A percentile compares a stretch with the other conserved stretches of the same genome.
phyloP scores from a whole-genome alignment of 1,140 invertebrate genomes.

The Pogonognathellus flavescens region DNA sequence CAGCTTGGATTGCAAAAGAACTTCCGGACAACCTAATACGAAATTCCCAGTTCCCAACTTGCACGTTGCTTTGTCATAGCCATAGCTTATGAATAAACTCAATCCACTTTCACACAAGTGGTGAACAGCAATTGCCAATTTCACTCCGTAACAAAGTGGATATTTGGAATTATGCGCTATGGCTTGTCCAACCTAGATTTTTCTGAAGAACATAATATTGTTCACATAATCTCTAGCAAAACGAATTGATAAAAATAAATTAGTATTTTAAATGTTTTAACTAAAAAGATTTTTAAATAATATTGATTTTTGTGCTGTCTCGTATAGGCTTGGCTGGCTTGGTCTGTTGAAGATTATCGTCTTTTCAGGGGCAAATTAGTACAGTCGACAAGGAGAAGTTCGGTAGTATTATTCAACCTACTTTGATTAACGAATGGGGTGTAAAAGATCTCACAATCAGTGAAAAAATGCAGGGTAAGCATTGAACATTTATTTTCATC shows the following conservation, averaged over 20 bases:
- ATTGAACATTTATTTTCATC: neutral
- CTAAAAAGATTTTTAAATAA: no score
- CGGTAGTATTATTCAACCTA: constrained; percentile 75
- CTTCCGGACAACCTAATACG: constrained; percentile 69
- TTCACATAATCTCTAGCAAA: neutral
- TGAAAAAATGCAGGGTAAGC: constrained; percentile 5
- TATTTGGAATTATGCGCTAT: constrained; percentile 78
- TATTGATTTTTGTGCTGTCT: constrained; percentile 64
- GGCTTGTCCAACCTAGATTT: constrained; percentile 65
- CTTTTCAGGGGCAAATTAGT: constrained; percentile 85
- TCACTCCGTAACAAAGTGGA: constrained; percentile 81
- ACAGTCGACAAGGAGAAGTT: constrained; percentile 79
- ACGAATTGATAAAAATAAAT: neutral
- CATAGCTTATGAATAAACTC: constrained; percentile 79
- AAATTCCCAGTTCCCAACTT: constrained; percentile 69
- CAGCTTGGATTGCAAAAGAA: constrained; percentile 74
- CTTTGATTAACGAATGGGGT: constrained; percentile 72
- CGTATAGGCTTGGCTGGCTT: constrained; percentile 76
- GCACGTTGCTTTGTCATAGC: constrained; percentile 78
- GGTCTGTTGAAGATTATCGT: constrained; percentile 81
- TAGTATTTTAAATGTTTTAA: no score
- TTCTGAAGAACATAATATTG: constrained; percentile 40
- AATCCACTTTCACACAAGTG: constrained; percentile 74
- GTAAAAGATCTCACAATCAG: constrained; percentile 61
- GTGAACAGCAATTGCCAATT: constrained; percentile 78